Evolutionary conservation across 2,113 vertebrate species (phyloP), one percentile per base, ranked within the genome.

Genomic region (Melanostigma gelatinosum): DNA sequence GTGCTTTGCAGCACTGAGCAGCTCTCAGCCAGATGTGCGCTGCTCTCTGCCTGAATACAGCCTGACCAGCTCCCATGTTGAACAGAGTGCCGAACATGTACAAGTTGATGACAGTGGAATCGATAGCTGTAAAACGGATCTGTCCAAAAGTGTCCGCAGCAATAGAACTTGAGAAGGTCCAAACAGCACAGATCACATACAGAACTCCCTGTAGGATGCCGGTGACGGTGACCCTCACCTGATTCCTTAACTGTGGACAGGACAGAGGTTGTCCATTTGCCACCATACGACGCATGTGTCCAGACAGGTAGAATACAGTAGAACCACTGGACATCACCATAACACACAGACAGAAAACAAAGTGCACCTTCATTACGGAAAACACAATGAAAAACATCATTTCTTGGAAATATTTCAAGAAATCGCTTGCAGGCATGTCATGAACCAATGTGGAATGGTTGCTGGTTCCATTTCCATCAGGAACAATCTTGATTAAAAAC

Each of bases 241-340:
- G 85, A 42, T 60, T 18, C 0, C 22, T 40, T 6, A 81, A 52
- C 20, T 0, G 4, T 22, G 79, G 32, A 13, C 44, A 32, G 34
- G 66, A 57, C 9, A 65, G 1, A 8, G 36, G 1, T 36, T 46
- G 34, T 52, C 80, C 78, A 18, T 46, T 75, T 42, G n/a, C 50
- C 20, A 4, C 48, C 85, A 87, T 76, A 4, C 6, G 77, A 61
- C 44, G 57, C 34, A 92, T 84, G 78, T 94, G 92, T 48, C 16
- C 87, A 63, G 38, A n/a, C 61, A 93, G 75, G 71, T 92, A 92
- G 55, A 73, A 9, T 3, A 76, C 74, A 42, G 84, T 93, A 11
- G 73, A 74, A 52, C 22, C 61, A 73, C 57, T 90, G 38, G 91
- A 90, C 12, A 64, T 13, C 67, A 88, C 4, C 88, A 91, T 91